phyloP scores from a whole-genome alignment of 1,140 invertebrate species.

The Drosophila tani region DNA sequence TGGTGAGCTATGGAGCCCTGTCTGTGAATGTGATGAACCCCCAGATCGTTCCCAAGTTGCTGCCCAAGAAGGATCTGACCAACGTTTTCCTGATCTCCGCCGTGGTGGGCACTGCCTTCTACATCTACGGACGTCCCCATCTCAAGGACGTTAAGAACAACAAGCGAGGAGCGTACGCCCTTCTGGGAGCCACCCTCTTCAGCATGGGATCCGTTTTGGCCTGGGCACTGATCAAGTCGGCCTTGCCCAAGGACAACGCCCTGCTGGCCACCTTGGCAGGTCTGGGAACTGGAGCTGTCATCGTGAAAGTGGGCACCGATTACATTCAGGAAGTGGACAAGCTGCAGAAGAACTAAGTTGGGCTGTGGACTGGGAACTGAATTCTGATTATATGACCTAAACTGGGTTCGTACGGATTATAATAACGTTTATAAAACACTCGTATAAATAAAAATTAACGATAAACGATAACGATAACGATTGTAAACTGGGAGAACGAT shows the following conservation, averaged over 20 bases:
- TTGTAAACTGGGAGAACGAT: neutral
- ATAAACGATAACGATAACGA: no score
- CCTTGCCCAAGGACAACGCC: conserved; percentile 88
- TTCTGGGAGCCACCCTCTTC: conserved; percentile 88
- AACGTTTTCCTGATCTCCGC: conserved; percentile 87
- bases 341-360: conserved; percentile 52
- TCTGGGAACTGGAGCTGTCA: conserved; percentile 86
- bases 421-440: conserved; percentile 19
- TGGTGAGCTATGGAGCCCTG: conserved; percentile 87
- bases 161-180: conserved; percentile 87
- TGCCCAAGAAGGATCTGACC: conserved; percentile 81
- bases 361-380: neutral
- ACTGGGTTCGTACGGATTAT: conserved; percentile 34
- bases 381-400: conserved; percentile 8
- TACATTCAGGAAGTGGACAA: conserved; percentile 85
- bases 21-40: conserved; percentile 90
- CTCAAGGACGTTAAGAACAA: conserved; percentile 81
- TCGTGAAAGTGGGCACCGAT: conserved; percentile 87
- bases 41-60: conserved; percentile 86
- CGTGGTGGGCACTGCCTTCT: conserved; percentile 88
- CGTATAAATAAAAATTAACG: conserved; percentile 20
- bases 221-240: conserved; percentile 89
- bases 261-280: conserved; percentile 87
- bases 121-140: conserved; percentile 88
- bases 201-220: conserved; percentile 90